Base-by-base conservation (phyloP, 92 coral and sea anemone species). In the Epizoanthus stellaris region DNA sequence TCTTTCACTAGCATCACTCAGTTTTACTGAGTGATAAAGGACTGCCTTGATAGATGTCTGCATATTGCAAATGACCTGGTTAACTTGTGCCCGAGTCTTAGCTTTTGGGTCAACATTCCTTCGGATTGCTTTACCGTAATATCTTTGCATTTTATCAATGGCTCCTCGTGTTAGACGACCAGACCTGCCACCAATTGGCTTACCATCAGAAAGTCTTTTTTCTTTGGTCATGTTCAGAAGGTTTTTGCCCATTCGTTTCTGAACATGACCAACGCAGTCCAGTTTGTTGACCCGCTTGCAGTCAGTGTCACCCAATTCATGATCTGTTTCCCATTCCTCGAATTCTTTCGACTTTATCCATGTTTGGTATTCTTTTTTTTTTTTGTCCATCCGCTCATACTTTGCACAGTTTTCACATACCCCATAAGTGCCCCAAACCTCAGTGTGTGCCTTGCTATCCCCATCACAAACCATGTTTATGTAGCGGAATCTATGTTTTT, bases 401-500 rank as follows among this genome's bases (percentile, higher is more conserved):
- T 68, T 82, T 17, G 67, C 16, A 34, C 86, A 82, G 54, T 68
- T 76, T 9, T 70, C 52, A 54, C 86, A 69, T 40, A 82, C 79
- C 9, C 77, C 49, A 70, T 82, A 82, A 21, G 64, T 82, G 74
- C 53, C 79, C 79, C 86, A 82, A 59, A 82, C 86, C 60, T 67
- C 64, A 6, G 8, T 30, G 62, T 66, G 73, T 16, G 86, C 86
- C 61, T 82, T 82, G 25, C 77, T 82, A 38, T 68, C 86, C 43
- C 86, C 86, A 52, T 81, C 86, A 68, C 75, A 81, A 30, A 81
- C 86, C 86, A 67, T 81, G 67, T 81, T 74, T 65, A 38, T 65
- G 70, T 65, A 65, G 40, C 70, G 40, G 70, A 65, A 65, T 21
- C 70, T 38, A 21, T 65, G 70, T 38, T 21, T 65, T 38, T 65